A percentile compares a stretch with the other conserved stretches of the same genome.
Evolutionary conservation across 2,797 vertebrate species (phyloP).

Genomic region (Allobates femoralis): DNA sequence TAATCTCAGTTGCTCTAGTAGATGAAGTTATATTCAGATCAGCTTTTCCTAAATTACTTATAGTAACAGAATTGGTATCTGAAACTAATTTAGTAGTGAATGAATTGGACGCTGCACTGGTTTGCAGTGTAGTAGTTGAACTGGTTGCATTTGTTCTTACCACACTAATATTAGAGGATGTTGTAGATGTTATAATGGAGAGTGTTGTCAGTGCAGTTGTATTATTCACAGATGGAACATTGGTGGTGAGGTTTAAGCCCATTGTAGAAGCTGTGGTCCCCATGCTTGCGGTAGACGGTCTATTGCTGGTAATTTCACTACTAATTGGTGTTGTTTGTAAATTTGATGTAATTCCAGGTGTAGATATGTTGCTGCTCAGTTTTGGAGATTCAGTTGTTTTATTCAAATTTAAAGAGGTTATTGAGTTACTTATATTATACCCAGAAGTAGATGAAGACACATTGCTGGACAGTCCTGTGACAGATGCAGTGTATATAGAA

Average conservation of each 20-base stretch:
- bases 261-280: not conserved
- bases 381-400: constrained; percentile 1
- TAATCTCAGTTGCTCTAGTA: not conserved
- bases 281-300: not conserved
- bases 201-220: not conserved
- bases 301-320: not conserved
- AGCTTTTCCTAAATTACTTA: not conserved
- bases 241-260: not conserved
- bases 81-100: not conserved
- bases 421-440: not conserved
- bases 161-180: not conserved
- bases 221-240: not conserved
- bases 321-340: not conserved
- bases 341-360: not conserved
- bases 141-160: not conserved
- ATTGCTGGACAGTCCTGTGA: not conserved
- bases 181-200: not conserved
- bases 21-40: not conserved
- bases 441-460: not conserved
- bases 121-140: not conserved
- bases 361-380: not conserved
- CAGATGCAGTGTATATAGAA: not conserved
- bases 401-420: not conserved
- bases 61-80: not conserved
- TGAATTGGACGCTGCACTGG: not conserved